Conservation (phyloP, 2,797 vertebrate species). For the Thripadectes ignobilis region DNA sequence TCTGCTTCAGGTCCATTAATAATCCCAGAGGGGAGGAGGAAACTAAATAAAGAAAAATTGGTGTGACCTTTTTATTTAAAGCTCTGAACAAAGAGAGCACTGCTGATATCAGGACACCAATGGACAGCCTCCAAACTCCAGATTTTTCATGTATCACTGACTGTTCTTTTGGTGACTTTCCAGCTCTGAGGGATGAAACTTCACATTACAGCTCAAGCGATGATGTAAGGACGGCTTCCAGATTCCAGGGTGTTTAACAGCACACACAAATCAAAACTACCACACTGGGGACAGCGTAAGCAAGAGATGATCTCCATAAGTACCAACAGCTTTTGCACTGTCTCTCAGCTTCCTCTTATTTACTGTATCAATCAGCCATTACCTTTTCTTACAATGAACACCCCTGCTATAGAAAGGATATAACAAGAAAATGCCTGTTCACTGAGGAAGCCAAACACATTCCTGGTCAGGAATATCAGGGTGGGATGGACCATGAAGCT, state of each 20-base stretch:
- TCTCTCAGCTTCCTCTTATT: neutral
- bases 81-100: neutral
- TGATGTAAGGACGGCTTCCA: neutral
- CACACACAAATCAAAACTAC: neutral
- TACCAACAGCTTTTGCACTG: neutral
- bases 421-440: neutral
- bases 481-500: neutral
- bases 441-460: neutral
- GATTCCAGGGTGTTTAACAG: neutral
- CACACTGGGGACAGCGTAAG: neutral
- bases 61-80: neutral
- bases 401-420: neutral
- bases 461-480: neutral
- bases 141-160: neutral
- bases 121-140: constrained; percentile 2
- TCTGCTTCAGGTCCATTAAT: neutral
- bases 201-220: neutral
- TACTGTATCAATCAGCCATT: neutral
- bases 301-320: neutral
- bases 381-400: neutral
- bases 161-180: neutral
- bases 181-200: neutral
- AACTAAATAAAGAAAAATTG: neutral
- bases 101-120: neutral
- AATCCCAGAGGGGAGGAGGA: neutral